Evolutionary conservation across 2,797 vertebrate genomes (phyloP).

Genomic region (Myotis vivesi): DNA sequence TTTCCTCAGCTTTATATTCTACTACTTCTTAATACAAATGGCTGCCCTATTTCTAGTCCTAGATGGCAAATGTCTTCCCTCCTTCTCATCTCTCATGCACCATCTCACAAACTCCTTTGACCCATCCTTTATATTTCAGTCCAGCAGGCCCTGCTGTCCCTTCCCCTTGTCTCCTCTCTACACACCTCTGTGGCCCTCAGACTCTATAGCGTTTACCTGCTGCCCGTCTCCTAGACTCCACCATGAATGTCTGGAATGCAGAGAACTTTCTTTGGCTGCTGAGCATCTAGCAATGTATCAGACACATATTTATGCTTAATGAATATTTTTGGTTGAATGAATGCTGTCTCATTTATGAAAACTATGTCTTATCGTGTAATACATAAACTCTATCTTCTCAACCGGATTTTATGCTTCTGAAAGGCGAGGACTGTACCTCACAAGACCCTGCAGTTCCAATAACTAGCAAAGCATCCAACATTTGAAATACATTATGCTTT

Average conservation of each 20-base stretch:
- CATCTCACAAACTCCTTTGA: background rate
- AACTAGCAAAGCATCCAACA: no score
- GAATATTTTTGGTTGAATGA: background rate
- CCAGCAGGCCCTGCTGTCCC: fast-evolving
- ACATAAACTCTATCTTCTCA: background rate
- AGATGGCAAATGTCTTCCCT: background rate
- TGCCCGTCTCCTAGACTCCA: background rate
- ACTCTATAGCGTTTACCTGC: fast-evolving
- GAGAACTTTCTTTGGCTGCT: background rate
- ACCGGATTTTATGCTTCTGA: background rate
- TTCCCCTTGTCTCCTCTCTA: fast-evolving
- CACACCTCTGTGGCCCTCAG: fast-evolving
- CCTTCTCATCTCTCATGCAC: background rate
- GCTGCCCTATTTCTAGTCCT: background rate
- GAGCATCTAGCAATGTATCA: background rate
- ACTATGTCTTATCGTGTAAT: background rate
- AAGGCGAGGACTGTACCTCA: background rate
- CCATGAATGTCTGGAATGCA: background rate
- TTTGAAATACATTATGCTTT: fast-evolving
- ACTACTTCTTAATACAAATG: no score
- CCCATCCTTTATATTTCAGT: fast-evolving
- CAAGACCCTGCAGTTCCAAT: background rate
- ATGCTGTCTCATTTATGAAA: background rate
- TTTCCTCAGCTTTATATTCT: background rate
- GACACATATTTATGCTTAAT: background rate